Evolutionary conservation across 2,888 invertebrate species (phyloP).

Genomic region (Agonopterix heracliana): DNA sequence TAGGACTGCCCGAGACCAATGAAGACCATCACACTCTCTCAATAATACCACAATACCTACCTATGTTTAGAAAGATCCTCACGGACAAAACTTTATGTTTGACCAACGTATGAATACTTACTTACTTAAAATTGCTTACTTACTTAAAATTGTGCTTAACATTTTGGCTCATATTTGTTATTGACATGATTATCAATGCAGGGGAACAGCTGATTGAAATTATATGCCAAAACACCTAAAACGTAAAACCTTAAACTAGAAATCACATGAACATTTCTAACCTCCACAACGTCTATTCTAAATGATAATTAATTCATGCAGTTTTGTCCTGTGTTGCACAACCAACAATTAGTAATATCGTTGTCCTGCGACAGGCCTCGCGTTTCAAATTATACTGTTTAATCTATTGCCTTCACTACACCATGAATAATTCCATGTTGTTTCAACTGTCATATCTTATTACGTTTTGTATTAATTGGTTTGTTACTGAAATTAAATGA

Average conservation of each 20-base stretch:
- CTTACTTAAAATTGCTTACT: neutral
- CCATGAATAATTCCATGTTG: slow-evolving; percentile 7
- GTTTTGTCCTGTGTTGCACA: slow-evolving; percentile 38
- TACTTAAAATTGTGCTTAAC: neutral
- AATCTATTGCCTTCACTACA: slow-evolving; percentile 24
- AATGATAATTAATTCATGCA: slow-evolving; percentile 48
- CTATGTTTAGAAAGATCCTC: too few relatives aligned
- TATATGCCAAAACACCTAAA: neutral
- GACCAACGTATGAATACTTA: neutral
- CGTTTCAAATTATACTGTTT: slow-evolving; percentile 25
- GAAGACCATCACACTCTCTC: too few relatives aligned
- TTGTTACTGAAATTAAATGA: too few relatives aligned
- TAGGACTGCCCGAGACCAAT: too few relatives aligned
- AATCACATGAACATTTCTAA: slow-evolving; percentile 3
- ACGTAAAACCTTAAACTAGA: neutral
- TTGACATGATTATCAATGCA: neutral
- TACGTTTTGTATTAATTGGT: neutral
- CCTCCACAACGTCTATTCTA: slow-evolving; percentile 23
- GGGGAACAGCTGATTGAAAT: neutral
- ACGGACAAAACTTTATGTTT: too few relatives aligned
- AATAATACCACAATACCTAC: too few relatives aligned
- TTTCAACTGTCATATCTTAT: slow-evolving; percentile 10
- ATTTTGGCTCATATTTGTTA: neutral
- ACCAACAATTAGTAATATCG: slow-evolving; percentile 47
- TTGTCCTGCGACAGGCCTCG: slow-evolving; percentile 30